Evolutionary conservation across 2,797 vertebrate genomes (phyloP), one percentile per base, ranked within the genome.

Genomic region (Morelia viridis): DNA sequence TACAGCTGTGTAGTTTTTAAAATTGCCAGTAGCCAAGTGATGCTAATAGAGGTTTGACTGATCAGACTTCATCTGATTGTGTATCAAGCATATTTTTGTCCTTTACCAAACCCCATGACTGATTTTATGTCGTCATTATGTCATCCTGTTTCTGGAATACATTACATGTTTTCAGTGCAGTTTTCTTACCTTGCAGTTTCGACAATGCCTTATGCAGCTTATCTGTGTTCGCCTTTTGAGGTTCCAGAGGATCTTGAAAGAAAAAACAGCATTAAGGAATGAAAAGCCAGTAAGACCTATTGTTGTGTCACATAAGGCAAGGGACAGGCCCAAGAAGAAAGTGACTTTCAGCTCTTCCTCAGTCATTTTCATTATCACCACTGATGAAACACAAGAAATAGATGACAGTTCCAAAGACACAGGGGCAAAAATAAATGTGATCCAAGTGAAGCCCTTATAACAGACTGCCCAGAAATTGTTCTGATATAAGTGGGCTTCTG

Each of bases 331-430:
- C 93, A 99, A 99, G 96, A 99, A 99, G 97, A 98, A 98, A 97
- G 98, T 99, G 95, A 99, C 98, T 91, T 99, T 99, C 95, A 99
- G 97, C 95, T 98, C 98, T 90, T 99, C 98, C 56, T 99, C 98
- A 60, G 98, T 99, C 0, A 98, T 99, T 95, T 99, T 99, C 97
- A 98, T 99, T 95, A 99, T 99, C 94, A 97, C 98, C 95, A 98
- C 97, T 89, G 97, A 99, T 85, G 98, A 99, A 93, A 94, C 98
- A 35, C 96, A 97, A 6, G 97, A 98, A 46, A 93, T 97, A 46
- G 98, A 98, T 4, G 94, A 98, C 85, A 96, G 95, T 92, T 97
- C 97, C 93, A 97, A 96, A 95, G 92, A 94, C 13, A 83, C 13
- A 3, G 94, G 96, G 24, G 93, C 97, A 0, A 97, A 98, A 94